Evolutionary conservation across 2,797 vertebrate species (phyloP), one percentile per base, ranked within the genome.

Genomic region (Botia almorhae): DNA sequence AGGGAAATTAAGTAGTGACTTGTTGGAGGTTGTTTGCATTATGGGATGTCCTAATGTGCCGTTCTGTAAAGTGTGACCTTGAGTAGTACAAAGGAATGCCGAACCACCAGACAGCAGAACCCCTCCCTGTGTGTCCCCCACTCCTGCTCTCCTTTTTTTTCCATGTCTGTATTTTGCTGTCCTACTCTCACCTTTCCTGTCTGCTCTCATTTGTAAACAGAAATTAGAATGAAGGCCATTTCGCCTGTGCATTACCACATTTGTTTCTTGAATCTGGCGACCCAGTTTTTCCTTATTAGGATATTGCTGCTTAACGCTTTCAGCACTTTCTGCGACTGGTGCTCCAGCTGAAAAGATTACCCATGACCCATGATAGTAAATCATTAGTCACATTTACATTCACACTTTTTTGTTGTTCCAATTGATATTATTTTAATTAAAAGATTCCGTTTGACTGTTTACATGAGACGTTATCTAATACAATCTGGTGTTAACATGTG

Each of bases 121-220:
- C 55, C 65, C 53, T 26, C 23, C 56, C n/a, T 3, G 3, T 63
- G 21, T 58, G n/a, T 64, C 21, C 19, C 7, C 6, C 36, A 39
- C 39, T 55, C 61, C 63, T 61, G 10, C 43, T 26, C 61, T 73
- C 60, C 60, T 13, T 61, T 33, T 33, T 53, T 69, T 43, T 70
- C 43, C 36, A 55, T 23, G 16, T 69, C 61, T 70, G 29, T 69
- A 14, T 46, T 58, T 64, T 55, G 17, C 61, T n/a, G 36, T 80
- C 69, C 64, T 73, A 16, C 76, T 29, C 48, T 67, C 78, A 75
- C 83, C 70, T 78, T 51, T 64, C 70, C 68, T 84, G 83, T 81
- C 79, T 36, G 60, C 36, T 78, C 63, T 81, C 64, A 63, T 84
- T 73, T 74, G 23, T 72, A 65, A 72, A 53, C 46, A 13, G n/a